Conservation (phyloP, 2,113 vertebrate genomes). For the Ceyx melanurus region DNA sequence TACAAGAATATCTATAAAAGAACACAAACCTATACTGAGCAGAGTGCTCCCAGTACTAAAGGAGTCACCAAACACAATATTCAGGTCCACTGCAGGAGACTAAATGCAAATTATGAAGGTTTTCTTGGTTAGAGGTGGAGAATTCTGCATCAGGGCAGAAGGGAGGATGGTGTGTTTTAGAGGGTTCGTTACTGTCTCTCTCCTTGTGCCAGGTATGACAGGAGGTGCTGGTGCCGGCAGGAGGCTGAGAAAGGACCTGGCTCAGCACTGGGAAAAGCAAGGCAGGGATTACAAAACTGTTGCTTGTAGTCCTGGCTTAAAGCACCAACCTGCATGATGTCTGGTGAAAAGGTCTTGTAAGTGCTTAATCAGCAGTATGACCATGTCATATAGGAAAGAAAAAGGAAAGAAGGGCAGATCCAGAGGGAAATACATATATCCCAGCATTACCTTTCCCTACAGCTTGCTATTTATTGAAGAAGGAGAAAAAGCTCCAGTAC, state of each 20-base stretch:
- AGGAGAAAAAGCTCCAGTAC: constrained; percentile 31
- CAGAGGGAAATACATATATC: neutral
- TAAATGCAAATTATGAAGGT: neutral
- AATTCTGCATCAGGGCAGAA: neutral
- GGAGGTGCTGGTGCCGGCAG: neutral
- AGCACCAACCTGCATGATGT: neutral
- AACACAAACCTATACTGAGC: neutral
- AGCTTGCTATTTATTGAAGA: constrained; percentile 33
- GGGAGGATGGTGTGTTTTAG: neutral
- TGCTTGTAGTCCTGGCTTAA: neutral
- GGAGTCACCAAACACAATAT: neutral
- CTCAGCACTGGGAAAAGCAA: neutral
- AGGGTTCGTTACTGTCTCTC: neutral
- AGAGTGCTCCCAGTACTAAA: accelerated
- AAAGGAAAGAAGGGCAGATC: neutral
- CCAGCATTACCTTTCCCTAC: neutral
- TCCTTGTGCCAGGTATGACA: accelerated
- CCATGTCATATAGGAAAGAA: neutral
- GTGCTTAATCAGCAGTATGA: neutral
- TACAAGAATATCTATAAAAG: neutral
- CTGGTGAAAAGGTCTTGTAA: neutral
- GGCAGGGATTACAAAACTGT: neutral
- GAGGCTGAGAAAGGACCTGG: neutral
- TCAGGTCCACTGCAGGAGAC: neutral
- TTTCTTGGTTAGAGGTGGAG: neutral